Percentiles rank a stretch among this genome's conserved stretches.
Evolutionary conservation across 2,113 vertebrate species (phyloP).

Genomic region (Hippocampus guttulatus): DNA sequence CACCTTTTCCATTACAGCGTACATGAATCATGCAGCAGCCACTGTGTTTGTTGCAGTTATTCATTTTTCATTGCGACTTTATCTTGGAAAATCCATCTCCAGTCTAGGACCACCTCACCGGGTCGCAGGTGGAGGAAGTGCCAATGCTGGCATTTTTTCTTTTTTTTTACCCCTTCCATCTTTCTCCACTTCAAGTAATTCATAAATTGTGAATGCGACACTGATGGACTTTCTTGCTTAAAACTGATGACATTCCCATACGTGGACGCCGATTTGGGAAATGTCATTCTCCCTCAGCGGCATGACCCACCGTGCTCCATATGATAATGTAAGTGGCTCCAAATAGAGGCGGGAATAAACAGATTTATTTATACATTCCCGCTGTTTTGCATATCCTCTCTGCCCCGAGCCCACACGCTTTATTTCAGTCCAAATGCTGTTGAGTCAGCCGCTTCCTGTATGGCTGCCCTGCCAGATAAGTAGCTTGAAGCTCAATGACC

Average conservation of each 20-base stretch:
- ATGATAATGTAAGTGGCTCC: slow-evolving; percentile 8
- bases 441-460: slow-evolving; percentile 50
- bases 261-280: slow-evolving; percentile 23
- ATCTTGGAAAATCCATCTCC: slow-evolving; percentile 49
- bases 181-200: slow-evolving; percentile 29
- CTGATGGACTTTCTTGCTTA: slow-evolving; percentile 54
- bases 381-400: slow-evolving; percentile 37
- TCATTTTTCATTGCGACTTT: slow-evolving; percentile 65
- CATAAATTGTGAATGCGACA: slow-evolving; percentile 59
- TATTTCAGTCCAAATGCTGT: slow-evolving; percentile 24
- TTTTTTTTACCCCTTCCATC: background rate
- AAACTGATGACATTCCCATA: slow-evolving; percentile 44
- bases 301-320: slow-evolving; percentile 18
- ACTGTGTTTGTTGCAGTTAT: slow-evolving; percentile 68
- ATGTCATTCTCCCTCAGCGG: slow-evolving; percentile 28
- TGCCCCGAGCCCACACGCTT: slow-evolving; percentile 26
- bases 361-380: slow-evolving; percentile 9
- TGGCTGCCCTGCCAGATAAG: slow-evolving; percentile 38
- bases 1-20: slow-evolving; percentile 63
- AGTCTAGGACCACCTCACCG: slow-evolving; percentile 26
- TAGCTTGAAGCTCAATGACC: slow-evolving; percentile 50
- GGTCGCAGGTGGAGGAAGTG: slow-evolving; percentile 51
- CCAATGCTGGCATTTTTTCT: slow-evolving; percentile 29
- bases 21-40: slow-evolving; percentile 67
- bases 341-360: background rate